These are phyloP conservation scores for Cryptocheilus praepositus DNA, from an alignment of 2,888 invertebrate species.

Conservation along the genomic window DNA sequence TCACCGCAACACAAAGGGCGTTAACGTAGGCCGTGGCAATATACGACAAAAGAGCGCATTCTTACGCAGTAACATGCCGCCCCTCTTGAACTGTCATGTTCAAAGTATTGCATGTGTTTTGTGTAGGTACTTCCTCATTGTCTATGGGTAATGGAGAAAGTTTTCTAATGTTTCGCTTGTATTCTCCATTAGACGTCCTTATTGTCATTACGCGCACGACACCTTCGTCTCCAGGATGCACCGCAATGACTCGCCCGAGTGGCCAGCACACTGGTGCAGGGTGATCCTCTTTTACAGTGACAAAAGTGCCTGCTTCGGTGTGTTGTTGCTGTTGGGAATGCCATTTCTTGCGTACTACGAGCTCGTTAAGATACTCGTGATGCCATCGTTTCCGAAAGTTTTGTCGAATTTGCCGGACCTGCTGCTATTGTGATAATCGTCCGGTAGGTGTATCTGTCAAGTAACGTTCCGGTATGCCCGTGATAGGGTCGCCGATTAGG, in stretches of 20 bases:
- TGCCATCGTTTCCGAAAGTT: constrained; percentile 18
- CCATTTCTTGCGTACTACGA: constrained; percentile 14
- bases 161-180: constrained; percentile 1
- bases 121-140: too few relatives aligned
- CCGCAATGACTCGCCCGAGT: neutral
- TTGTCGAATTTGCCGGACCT: constrained; percentile 1
- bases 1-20: too few relatives aligned
- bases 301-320: neutral
- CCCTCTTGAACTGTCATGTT: too few relatives aligned
- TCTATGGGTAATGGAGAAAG: constrained; percentile 14
- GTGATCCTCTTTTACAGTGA: constrained; percentile 3
- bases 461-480: constrained; percentile 39
- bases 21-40: too few relatives aligned
- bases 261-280: neutral
- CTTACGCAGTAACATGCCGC: too few relatives aligned
- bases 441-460: constrained; percentile 7
- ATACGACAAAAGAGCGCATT: too few relatives aligned
- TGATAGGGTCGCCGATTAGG: constrained; percentile 42
- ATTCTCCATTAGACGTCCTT: constrained; percentile 3
- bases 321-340: neutral
- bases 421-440: constrained; percentile 21
- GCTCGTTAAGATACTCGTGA: constrained; percentile 10
- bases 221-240: constrained; percentile 12
- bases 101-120: too few relatives aligned
- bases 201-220: constrained; percentile 12